Evolutionary conservation across 1,140 invertebrate genomes (phyloP).

Genomic region (Zaprionus africanus): DNA sequence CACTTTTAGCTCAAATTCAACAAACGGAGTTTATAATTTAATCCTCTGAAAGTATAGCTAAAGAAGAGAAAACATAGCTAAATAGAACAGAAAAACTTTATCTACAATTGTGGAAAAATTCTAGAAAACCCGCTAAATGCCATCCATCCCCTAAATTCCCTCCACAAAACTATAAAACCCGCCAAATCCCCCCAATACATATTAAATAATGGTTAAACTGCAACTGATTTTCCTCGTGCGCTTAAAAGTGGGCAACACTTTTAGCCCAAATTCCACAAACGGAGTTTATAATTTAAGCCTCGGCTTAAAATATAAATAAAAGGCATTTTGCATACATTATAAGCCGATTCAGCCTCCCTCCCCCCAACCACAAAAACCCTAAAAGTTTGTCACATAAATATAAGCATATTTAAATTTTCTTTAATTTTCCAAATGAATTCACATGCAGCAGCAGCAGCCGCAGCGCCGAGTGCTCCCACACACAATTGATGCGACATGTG

Average conservation of each 20-base stretch:
- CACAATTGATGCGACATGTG: constrained; percentile 18
- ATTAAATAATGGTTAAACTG: background rate
- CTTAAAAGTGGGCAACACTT: constrained; percentile 8
- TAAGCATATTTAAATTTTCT: constrained; percentile 74
- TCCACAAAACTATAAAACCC: background rate
- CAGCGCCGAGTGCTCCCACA: constrained; percentile 1
- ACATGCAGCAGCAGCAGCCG: constrained; percentile 37
- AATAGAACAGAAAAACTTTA: too few relatives aligned
- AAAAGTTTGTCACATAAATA: constrained; percentile 57
- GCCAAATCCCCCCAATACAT: background rate
- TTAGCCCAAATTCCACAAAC: background rate
- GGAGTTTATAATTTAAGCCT: constrained; percentile 31
- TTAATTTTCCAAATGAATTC: constrained; percentile 78
- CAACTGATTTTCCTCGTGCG: background rate
- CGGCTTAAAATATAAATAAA: constrained; percentile 35
- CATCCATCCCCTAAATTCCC: too few relatives aligned
- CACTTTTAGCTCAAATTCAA: background rate
- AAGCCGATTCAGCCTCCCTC: constrained; percentile 2
- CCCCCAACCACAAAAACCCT: background rate
- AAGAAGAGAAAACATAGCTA: too few relatives aligned
- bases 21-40: too few relatives aligned
- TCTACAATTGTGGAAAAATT: too few relatives aligned
- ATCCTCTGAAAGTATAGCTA: background rate
- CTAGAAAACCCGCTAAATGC: background rate
- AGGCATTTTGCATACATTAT: constrained; percentile 46